Evolutionary conservation across 2,797 vertebrate species (phyloP).

Genomic region (Lophotriccus pileatus): DNA sequence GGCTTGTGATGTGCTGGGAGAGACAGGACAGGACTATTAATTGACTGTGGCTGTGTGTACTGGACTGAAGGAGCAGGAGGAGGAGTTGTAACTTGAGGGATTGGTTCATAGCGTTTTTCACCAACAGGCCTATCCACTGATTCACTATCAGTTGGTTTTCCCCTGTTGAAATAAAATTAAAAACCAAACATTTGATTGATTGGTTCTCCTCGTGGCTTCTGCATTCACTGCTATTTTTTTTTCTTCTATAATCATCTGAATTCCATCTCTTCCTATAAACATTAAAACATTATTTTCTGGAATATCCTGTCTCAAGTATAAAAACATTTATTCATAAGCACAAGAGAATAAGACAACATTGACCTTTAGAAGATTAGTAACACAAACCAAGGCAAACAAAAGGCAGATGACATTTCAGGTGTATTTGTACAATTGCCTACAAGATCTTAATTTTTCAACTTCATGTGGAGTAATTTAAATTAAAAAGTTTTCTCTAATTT

Average conservation of each 20-base stretch:
- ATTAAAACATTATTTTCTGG: not conserved
- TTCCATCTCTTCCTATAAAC: conserved; percentile 34
- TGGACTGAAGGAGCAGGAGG: conserved; percentile 80
- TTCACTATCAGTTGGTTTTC: conserved; percentile 78
- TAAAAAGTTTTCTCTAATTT: not conserved
- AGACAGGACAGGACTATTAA: conserved; percentile 69
- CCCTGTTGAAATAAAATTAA: conserved; percentile 75
- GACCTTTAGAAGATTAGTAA: conserved; percentile 64
- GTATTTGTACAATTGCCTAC: conserved; percentile 47
- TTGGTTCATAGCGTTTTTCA: conserved; percentile 89
- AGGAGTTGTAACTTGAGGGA: conserved; percentile 83
- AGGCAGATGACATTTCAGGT: conserved; percentile 74
- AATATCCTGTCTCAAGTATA: conserved; percentile 45
- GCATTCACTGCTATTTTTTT: not conserved
- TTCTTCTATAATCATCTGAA: conserved; percentile 15
- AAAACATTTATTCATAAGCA: conserved; percentile 56
- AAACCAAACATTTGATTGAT: not conserved
- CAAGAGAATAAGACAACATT: conserved; percentile 67
- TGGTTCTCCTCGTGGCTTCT: not conserved
- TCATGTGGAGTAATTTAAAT: not conserved
- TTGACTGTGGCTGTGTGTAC: conserved; percentile 81
- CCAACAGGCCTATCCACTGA: conserved; percentile 83
- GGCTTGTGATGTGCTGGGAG: conserved; percentile 88
- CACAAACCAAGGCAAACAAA: conserved; percentile 70
- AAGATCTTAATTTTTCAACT: not conserved